phyloP scores from a whole-genome alignment of 2,113 vertebrate genomes.

The Sebastes schlegelii region DNA sequence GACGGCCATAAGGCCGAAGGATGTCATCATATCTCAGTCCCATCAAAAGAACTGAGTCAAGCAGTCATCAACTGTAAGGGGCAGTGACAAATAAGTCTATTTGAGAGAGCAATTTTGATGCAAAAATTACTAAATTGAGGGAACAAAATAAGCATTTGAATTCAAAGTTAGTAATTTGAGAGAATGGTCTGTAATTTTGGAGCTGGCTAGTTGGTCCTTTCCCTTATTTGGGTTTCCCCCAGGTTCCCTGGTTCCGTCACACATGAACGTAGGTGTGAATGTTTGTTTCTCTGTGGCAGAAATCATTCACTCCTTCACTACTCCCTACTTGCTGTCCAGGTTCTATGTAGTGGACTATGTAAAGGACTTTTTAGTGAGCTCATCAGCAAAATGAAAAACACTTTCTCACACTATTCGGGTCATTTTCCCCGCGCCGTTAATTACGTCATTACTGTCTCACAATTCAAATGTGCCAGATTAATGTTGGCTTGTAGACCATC shows the following conservation, averaged over 20 bases:
- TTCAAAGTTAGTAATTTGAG: neutral
- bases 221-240: neutral
- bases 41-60: conserved; percentile 23
- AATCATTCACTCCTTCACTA: no score
- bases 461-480: no score
- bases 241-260: neutral
- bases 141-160: neutral
- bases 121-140: neutral
- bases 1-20: neutral
- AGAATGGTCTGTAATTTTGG: neutral
- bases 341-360: no score
- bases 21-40: neutral
- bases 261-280: neutral
- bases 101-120: neutral
- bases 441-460: no score
- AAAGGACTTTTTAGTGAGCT: no score
- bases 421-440: no score
- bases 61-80: neutral
- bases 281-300: neutral
- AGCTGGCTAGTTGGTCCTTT: neutral
- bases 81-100: neutral
- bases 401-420: no score
- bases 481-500: no score
- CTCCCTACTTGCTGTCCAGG: no score
- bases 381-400: no score